A percentile compares a stretch with the other conserved stretches of the same genome.
Evolutionary conservation across 2,113 vertebrate species (phyloP).

Genomic region (Otolemur garnettii): DNA sequence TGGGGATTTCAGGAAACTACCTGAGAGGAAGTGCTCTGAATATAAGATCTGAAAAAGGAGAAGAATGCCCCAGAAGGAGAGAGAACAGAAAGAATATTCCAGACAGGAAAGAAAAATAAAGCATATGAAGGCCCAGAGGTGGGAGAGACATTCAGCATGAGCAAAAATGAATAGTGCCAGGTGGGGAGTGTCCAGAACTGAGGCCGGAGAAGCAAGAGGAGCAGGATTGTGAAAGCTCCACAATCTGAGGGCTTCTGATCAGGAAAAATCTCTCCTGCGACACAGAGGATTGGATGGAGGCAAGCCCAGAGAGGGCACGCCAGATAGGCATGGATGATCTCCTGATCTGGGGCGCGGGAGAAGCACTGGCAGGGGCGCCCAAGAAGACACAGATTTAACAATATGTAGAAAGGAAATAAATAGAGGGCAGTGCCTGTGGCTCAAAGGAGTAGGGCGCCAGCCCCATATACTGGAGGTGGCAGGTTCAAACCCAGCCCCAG

Average conservation of each 20-base stretch:
- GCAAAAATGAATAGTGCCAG: background rate
- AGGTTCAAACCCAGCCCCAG: too few species aligned
- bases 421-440: background rate
- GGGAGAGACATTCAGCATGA: background rate
- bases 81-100: background rate
- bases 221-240: accelerated
- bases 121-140: background rate
- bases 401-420: conserved; percentile 9
- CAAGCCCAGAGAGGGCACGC: background rate
- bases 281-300: background rate
- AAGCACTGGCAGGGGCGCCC: background rate
- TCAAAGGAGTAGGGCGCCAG: too few species aligned
- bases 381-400: background rate
- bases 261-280: background rate
- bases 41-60: background rate
- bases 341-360: background rate
- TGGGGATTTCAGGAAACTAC: background rate
- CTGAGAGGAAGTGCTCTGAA: background rate
- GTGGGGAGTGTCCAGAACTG: too few species aligned
- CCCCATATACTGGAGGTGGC: too few species aligned
- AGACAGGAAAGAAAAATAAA: background rate
- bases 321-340: background rate
- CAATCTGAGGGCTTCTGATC: background rate
- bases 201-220: background rate
- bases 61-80: background rate